Conservation (phyloP, 2,113 vertebrate species). For the Halcyon malimbica region DNA sequence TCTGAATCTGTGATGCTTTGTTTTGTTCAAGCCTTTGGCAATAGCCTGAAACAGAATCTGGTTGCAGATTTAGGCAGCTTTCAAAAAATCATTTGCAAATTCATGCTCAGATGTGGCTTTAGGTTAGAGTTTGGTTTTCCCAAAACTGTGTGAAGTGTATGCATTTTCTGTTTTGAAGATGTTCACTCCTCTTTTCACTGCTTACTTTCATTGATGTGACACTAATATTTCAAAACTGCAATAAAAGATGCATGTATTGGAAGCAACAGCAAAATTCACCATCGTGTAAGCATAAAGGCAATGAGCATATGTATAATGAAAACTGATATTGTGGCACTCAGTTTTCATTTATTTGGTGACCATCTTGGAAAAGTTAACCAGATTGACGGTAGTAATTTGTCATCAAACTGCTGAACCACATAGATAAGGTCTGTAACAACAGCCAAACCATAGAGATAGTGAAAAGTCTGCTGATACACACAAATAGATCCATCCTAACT, state of each 20-base stretch:
- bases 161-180: not conserved
- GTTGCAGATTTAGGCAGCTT: not conserved
- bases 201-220: not conserved
- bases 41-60: not conserved
- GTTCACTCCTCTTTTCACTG: not conserved
- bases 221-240: not conserved
- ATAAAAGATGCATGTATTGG: not conserved
- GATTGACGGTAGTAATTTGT: not conserved
- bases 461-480: not conserved
- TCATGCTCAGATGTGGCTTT: not conserved
- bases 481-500: not conserved
- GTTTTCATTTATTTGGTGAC: not conserved
- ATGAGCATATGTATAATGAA: not conserved
- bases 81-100: not conserved
- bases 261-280: not conserved
- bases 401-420: not conserved
- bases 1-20: not conserved
- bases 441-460: not conserved
- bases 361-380: not conserved
- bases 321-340: not conserved
- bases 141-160: not conserved
- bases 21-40: not conserved
- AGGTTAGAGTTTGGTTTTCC: not conserved
- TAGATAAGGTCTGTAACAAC: not conserved
- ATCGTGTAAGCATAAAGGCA: not conserved